Evolutionary conservation across 2,113 vertebrate species (phyloP).

Genomic region (Laticauda laticaudata): DNA sequence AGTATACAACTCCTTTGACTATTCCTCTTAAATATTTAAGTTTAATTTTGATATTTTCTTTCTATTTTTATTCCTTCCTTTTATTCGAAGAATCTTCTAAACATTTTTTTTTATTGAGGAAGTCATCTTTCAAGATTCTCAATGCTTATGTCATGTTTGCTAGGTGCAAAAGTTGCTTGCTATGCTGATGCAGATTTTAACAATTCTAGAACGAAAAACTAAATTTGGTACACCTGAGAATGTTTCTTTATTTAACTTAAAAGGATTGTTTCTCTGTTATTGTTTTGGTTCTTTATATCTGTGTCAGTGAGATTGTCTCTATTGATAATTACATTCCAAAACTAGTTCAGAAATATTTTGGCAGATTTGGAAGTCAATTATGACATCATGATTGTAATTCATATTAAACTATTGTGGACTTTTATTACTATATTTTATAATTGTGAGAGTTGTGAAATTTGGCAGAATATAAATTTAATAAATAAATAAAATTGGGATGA

Average conservation of each 20-base stretch:
- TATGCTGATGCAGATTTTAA: not conserved
- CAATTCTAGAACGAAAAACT: not conserved
- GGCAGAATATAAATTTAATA: not conserved
- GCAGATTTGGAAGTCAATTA: not conserved
- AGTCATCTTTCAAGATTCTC: not conserved
- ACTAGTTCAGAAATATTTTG: not conserved
- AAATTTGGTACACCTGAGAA: not conserved
- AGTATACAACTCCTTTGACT: not conserved
- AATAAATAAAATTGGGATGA: not conserved
- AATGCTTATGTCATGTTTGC: not conserved
- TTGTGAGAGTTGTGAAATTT: not conserved
- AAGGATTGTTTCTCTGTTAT: not conserved
- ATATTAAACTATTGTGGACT: not conserved
- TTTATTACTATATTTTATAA: not conserved
- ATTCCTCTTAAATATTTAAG: not conserved
- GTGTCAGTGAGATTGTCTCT: not conserved
- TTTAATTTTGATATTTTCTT: not conserved
- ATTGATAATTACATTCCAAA: not conserved
- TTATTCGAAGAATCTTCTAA: not conserved
- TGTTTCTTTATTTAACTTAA: not conserved
- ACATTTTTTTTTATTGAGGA: not conserved
- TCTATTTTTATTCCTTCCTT: not conserved
- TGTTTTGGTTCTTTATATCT: not conserved
- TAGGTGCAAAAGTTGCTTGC: not conserved
- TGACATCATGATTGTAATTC: not conserved